Conservation (phyloP, 1,140 invertebrate species). For the Andricus grossulariae region DNA sequence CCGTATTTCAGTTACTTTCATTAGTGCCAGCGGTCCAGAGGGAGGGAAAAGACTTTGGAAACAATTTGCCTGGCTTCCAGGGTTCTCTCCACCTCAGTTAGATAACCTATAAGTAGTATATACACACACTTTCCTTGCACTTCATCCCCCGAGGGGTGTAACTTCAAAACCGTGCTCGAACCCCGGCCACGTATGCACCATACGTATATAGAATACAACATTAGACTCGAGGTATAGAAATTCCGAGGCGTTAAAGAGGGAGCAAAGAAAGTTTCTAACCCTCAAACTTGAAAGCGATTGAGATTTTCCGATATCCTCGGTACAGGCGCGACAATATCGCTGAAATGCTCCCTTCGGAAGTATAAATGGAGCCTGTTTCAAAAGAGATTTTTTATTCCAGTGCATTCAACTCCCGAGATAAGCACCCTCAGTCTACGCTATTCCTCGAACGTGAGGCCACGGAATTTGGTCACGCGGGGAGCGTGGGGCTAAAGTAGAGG, state of each 20-base stretch:
- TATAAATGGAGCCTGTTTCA: not conserved
- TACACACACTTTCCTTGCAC: conserved; percentile 10
- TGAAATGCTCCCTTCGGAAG: not conserved
- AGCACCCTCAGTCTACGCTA: no score
- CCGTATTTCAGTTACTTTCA: conserved; percentile 29
- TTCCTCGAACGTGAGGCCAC: no score
- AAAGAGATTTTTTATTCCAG: not conserved
- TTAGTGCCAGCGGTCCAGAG: conserved; percentile 23
- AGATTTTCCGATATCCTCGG: conserved; percentile 25
- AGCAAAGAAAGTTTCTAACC: not conserved
- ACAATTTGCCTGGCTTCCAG: conserved; percentile 24
- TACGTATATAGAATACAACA: not conserved
- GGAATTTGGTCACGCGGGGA: no score
- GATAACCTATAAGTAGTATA: conserved; percentile 25
- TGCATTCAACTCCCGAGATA: no score
- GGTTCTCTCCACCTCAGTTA: not conserved
- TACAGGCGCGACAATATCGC: conserved; percentile 42
- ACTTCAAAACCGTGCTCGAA: not conserved
- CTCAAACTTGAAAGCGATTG: conserved; percentile 12
- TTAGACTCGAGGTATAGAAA: not conserved
- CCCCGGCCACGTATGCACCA: not conserved
- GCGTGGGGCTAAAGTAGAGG: no score
- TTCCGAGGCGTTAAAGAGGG: conserved; percentile 4
- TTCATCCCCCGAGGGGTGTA: not conserved
- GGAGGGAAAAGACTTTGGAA: conserved; percentile 26